These are phyloP conservation scores for Seira ritae DNA, from an alignment of 2,888 invertebrate genomes.

Conservation along the genomic window DNA sequence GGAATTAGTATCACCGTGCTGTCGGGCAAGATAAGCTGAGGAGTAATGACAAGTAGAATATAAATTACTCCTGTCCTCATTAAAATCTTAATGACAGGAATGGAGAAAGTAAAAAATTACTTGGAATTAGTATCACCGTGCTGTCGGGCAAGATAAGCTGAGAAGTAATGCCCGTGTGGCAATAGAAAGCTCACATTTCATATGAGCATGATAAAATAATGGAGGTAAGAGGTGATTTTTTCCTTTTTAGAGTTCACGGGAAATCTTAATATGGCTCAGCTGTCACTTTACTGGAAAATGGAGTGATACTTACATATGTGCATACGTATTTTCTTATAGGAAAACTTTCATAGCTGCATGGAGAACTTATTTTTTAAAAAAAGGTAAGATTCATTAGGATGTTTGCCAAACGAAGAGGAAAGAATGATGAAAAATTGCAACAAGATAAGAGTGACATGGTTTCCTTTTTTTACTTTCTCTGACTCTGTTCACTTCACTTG, in stretches of 20 bases:
- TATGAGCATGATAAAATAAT: too few relatives aligned
- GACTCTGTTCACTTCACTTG: too few relatives aligned
- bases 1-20: conserved; percentile 59
- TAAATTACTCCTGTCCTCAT: conserved; percentile 70
- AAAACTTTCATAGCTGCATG: too few relatives aligned
- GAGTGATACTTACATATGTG: too few relatives aligned
- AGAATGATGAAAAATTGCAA: conserved; percentile 64
- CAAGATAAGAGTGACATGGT: conserved; percentile 60
- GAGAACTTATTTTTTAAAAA: too few relatives aligned
- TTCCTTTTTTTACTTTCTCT: conserved; percentile 34
- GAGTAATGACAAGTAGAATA: conserved; percentile 48
- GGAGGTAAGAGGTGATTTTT: too few relatives aligned
- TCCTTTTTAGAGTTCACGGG: too few relatives aligned
- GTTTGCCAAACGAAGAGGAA: conserved; percentile 57
- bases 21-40: conserved; percentile 45
- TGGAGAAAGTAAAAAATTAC: conserved; percentile 65
- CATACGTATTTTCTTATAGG: too few relatives aligned
- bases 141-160: conserved; percentile 47
- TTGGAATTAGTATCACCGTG: conserved; percentile 58
- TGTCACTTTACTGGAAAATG: too few relatives aligned
- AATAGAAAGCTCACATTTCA: too few relatives aligned
- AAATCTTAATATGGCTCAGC: too few relatives aligned
- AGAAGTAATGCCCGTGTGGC: conserved; percentile 22
- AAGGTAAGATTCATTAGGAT: conserved; percentile 52
- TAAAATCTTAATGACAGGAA: conserved; percentile 69